Evolutionary conservation across 2,113 vertebrate species (phyloP), one percentile per base, ranked within the genome.

Genomic region (Salvator merianae): DNA sequence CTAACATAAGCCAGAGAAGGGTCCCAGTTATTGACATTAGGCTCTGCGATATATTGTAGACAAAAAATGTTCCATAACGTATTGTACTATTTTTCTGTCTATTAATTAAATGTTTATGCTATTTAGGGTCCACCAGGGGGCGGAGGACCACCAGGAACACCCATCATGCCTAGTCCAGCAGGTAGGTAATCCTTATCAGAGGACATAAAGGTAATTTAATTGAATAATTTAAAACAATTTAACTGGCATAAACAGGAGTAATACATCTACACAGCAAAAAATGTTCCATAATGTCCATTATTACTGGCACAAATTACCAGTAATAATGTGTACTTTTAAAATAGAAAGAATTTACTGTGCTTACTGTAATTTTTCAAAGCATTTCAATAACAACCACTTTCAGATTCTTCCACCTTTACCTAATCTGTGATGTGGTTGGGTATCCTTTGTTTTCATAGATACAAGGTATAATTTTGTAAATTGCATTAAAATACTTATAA

Each of bases 121-220:
- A 87, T 90, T 81, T 91, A 99, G 99, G 99, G 98, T 93, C 98
- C 98, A 91, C 97, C 98, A 2, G 98, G 98, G 93, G 98, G 98
- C 87, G 98, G 98, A 83, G 99, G 99, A 10, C 97, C 98, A 84
- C 98, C 98, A 89, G 99, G 98, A 91, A 99, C 99, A 77, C 99
- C 99, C 40, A 99, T 99, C 95, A 99, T 99, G 98, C 98, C 98
- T 89, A 99, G 99, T 94, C 98, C 99, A 94, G 99, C 98, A 98
- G 99, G 99, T 99, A 96, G 38, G 90, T 84, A 93, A 91, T 87
- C 47, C 36, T 8, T 79, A 70, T 55, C 10, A 8, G 30, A 88
- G 82, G 20, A 74, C 38, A 2, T 77, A 43, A 77, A 75, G 0
- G 70, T n/a, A 85, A 38, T 78, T 4, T 70, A 24, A 77, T 18